Base-by-base conservation (phyloP, 2,888 invertebrate genomes). In the Pteria penguin region DNA sequence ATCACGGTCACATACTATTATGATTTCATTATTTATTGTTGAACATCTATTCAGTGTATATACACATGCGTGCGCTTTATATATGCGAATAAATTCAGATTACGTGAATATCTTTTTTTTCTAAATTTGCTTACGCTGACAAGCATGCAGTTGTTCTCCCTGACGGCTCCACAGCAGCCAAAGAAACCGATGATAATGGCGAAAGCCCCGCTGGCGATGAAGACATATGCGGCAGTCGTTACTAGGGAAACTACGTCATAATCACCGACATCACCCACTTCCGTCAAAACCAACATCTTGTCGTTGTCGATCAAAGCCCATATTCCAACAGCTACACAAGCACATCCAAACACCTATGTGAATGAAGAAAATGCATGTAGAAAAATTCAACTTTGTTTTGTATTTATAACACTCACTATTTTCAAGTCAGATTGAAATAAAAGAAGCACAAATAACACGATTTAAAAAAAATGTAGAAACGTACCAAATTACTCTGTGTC, bases 91-190 rank as follows among this genome's bases (percentile, higher is more conserved):
- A n/a, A n/a, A n/a, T n/a, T n/a, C n/a, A n/a, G n/a, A n/a, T n/a
- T n/a, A n/a, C n/a, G n/a, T n/a, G n/a, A n/a, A n/a, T n/a, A n/a
- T n/a, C n/a, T n/a, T n/a, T n/a, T n/a, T n/a, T n/a, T n/a, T n/a
- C n/a, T n/a, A n/a, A n/a, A n/a, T n/a, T n/a, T n/a, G n/a, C 78
- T 22, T 55, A 76, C 79, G 31, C 58, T 31, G 24, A 66, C 24
- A 14, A 82, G 69, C 54, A 82, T 33, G 22, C 72, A 61, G 69
- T 72, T 60, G 55, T 32, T 72, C 18, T 80, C 76, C 32, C 70
- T 80, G 4, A 69, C 32, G 0, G 82, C 82, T 5, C 82, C 82
- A 63, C 76, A 82, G 54, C 82, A 82, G 26, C 82, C 82, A 1
- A 82, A 57, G 60, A 80, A 80, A 33, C 80, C 82, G 14, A 78